Base-by-base conservation (phyloP, 2,888 invertebrate genomes). In the Agriopis marginaria region DNA sequence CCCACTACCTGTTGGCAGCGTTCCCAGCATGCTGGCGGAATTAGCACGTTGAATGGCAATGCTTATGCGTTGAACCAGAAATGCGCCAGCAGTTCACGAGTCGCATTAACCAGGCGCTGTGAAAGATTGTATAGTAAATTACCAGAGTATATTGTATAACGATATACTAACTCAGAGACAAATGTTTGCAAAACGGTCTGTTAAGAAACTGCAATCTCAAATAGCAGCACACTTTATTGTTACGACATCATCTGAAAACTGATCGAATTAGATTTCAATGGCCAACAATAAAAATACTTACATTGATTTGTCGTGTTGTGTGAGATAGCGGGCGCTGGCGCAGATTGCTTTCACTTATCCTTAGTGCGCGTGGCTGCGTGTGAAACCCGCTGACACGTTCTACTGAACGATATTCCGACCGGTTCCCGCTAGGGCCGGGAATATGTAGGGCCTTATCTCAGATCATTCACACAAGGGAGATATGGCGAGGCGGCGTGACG, bases 361-460 rank as follows among this genome's bases (percentile, higher is more conserved):
- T 75, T 67, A 71, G 56, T 72, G 64, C 76, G 69, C 61, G 72
- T 68, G 77, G 75, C 66, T 75, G 56, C 3, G 55, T 74, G 71
- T 73, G 70, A 65, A 55, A 58, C 69, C 14, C 58, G 65, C 66
- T 62, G 75, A 58, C 68, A 71, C 75, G 86, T 79, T 79, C 85
- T 68, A 82, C 82, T 86, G 84, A 89, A 82, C 87, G 84, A 85
- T 81, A 86, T 88, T 77, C 75, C 71, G 70, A 82, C 81, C 81
- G 80, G 80, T 83, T 79, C 47, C 44, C n/a, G 10, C 58, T 54
- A 72, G 67, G 70, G 69, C 62, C 62, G 56, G 53, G 50, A 64
- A 51, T 59, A 53, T 53, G 39, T 54, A 54, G 53, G 51, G 51
- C 23, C 51, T 10, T 23, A 23, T 51, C 17, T 23, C 17, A 23